phyloP scores from a whole-genome alignment of 2,888 invertebrate species.

The Drosophila histrio region DNA sequence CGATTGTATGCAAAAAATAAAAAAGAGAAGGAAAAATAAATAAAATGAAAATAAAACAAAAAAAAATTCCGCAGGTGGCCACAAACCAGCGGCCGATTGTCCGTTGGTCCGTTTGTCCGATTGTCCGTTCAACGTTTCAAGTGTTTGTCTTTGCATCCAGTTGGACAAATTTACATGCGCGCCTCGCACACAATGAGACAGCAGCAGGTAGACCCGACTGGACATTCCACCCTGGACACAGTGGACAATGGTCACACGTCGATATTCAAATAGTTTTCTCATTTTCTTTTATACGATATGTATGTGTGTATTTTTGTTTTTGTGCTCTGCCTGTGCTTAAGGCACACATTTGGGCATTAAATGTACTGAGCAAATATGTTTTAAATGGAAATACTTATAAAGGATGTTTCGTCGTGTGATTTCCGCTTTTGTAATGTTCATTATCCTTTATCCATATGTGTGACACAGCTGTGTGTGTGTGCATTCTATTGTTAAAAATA shows the following conservation, averaged over 20 bases:
- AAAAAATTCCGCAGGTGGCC: slow-evolving; percentile 75
- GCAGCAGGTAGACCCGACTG: slow-evolving; percentile 40
- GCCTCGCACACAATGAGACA: slow-evolving; percentile 65
- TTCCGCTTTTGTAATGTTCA: slow-evolving; percentile 66
- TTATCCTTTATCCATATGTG: slow-evolving; percentile 58
- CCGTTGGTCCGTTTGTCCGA: slow-evolving; percentile 35
- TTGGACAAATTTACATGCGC: slow-evolving; percentile 78
- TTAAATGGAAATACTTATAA: slow-evolving; percentile 60
- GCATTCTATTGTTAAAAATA: slow-evolving; percentile 46
- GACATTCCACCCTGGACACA: slow-evolving; percentile 27
- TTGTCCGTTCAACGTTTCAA: slow-evolving; percentile 57
- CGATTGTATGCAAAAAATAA: slow-evolving; percentile 74
- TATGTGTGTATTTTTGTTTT: background rate
- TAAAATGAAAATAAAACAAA: slow-evolving; percentile 14
- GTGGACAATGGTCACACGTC: slow-evolving; percentile 70
- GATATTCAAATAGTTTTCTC: slow-evolving; percentile 72
- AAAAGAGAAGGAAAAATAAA: slow-evolving; percentile 25
- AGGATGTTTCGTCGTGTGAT: slow-evolving; percentile 64
- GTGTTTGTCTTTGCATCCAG: slow-evolving; percentile 74
- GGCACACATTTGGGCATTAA: slow-evolving; percentile 41
- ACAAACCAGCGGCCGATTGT: slow-evolving; percentile 46
- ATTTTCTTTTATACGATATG: slow-evolving; percentile 2
- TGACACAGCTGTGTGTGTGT: slow-evolving; percentile 35
- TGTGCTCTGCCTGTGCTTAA: slow-evolving; percentile 32
- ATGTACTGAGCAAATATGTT: slow-evolving; percentile 40